Evolutionary conservation across 2,113 vertebrate species (phyloP), one percentile per base, ranked within the genome.

Genomic region (Chlorodrepanis virens): DNA sequence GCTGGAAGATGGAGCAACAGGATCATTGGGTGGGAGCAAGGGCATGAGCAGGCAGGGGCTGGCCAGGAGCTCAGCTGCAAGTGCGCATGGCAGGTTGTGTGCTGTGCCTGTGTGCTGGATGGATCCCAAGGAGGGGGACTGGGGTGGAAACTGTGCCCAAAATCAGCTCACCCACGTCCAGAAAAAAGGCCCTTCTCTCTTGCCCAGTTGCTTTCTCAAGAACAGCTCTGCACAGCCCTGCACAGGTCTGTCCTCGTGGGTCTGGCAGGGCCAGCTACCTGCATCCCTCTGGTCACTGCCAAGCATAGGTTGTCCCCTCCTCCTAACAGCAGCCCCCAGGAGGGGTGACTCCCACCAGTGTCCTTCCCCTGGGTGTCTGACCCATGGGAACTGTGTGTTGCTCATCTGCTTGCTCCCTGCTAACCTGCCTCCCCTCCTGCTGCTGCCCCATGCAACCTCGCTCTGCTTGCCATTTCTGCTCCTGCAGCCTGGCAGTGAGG

Each of bases 51-150:
- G 45, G 29, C 40, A 64, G 81, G 35, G 31, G 13, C 15, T 3
- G 3, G 31, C 21, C 3, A 13, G 42, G 47, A 18, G 27, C 7
- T 19, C 0, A 0, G 57, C 35, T 78, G 70, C 0, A 10, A 17
- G 31, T 17, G 40, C 85, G 44, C 3, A 1, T 35, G 87, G 67
- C 28, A 47, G 47, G 50, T 33, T 75, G 76, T 72, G 83, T 94
- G 63, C 31, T 2, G 35, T 54, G 49, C 47, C 39, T 47, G 31
- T 31, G 28, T 78, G 50, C 64, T 57, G 67, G 39, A 22, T 65
- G 29, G 59, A 20, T 56, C 44, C 74, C 2, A 2, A 14, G 44
- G 18, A 85, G 4, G 13, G 35, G 4, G 9, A 22, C 24, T 28
- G 40, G 18, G 5, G 14, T 37, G 25, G n/a, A 19, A 18, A 42